phyloP scores from a whole-genome alignment of 2,888 invertebrate genomes.

The Sphaerophoria rueppellii region DNA sequence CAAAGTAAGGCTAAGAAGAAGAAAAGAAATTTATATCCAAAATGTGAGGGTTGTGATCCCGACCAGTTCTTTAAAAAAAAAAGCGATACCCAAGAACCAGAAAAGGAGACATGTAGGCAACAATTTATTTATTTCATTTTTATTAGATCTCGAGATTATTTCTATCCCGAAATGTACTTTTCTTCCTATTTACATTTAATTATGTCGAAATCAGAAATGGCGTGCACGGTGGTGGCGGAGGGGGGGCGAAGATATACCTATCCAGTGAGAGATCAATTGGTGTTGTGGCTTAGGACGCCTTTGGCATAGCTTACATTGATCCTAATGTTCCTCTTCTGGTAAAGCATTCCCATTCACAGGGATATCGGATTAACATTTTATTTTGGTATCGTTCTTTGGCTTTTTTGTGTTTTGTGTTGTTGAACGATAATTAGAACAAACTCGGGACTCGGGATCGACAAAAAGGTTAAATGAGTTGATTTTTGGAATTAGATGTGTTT shows the following conservation, averaged over 20 bases:
- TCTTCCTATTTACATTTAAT: conserved; percentile 69
- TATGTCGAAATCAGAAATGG: conserved; percentile 25
- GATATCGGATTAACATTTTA: conserved; percentile 59
- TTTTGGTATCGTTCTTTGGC: conserved; percentile 15
- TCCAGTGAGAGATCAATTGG: conserved; percentile 69
- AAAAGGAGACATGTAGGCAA: conserved; percentile 2
- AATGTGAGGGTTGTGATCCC: conserved; percentile 46
- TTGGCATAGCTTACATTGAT: conserved; percentile 42
- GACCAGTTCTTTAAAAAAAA: neutral
- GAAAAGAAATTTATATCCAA: conserved; percentile 10
- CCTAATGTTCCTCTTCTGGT: conserved; percentile 37
- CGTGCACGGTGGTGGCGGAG: neutral
- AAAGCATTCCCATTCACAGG: conserved; percentile 30
- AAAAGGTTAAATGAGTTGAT: conserved; percentile 71
- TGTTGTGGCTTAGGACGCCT: conserved; percentile 58
- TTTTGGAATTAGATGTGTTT: conserved; percentile 68
- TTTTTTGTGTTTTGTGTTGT: neutral
- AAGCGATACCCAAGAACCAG: neutral
- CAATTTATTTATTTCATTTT: conserved; percentile 67
- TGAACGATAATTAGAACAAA: conserved; percentile 50
- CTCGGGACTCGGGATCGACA: conserved; percentile 25
- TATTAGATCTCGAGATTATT: conserved; percentile 70
- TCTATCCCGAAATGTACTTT: conserved; percentile 57
- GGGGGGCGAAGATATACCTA: conserved; percentile 5
- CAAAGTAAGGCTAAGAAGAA: neutral